Conservation (phyloP, 2,113 vertebrate genomes). For the Progne subis region DNA sequence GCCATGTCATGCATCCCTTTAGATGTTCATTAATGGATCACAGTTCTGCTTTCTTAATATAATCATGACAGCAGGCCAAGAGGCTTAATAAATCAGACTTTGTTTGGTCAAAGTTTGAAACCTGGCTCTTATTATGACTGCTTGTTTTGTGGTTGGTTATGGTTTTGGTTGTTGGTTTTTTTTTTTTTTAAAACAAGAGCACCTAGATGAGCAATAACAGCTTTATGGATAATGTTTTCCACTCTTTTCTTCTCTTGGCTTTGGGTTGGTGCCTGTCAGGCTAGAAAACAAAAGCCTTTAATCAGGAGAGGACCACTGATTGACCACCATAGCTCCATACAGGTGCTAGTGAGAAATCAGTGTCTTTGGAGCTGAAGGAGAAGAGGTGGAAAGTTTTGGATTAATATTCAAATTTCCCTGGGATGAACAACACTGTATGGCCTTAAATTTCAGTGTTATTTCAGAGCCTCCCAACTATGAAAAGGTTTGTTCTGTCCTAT, state of each 20-base stretch:
- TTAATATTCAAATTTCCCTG: neutral
- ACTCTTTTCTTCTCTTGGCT: neutral
- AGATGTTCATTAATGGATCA: neutral
- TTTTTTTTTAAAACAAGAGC: neutral
- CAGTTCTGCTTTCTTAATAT: neutral
- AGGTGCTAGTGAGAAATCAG: neutral
- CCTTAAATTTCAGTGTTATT: neutral
- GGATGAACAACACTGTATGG: neutral
- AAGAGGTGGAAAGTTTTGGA: neutral
- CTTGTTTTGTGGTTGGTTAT: neutral
- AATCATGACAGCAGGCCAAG: neutral
- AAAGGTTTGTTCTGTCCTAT: neutral
- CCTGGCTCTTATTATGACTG: neutral
- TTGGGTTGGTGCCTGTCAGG: neutral
- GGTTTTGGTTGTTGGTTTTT: rapidly evolving
- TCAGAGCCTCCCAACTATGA: neutral
- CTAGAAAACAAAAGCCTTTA: neutral
- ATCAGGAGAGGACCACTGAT: neutral
- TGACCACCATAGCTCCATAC: neutral
- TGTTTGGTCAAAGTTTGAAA: neutral
- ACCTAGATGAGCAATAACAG: neutral
- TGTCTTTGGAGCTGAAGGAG: neutral
- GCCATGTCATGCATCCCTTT: neutral
- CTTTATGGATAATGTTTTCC: neutral
- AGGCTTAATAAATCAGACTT: neutral